Percentiles rank a stretch among this genome's conserved stretches.
These are phyloP conservation scores for Oryzias woworae DNA, from an alignment of 2,113 vertebrate species.

Conservation along the genomic window DNA sequence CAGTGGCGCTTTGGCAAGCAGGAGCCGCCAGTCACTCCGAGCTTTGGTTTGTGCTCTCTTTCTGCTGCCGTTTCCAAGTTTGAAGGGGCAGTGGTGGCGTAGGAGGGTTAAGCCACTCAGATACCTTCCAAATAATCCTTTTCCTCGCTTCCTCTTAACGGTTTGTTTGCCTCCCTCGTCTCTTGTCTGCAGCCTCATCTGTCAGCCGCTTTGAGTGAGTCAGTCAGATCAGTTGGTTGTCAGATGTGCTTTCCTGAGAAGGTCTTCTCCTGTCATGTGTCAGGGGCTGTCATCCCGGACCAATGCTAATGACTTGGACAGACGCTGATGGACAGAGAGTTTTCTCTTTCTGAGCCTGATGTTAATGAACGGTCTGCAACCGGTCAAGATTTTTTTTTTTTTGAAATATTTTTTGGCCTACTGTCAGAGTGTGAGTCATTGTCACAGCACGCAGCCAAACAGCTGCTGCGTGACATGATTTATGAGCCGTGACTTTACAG, in stretches of 20 bases:
- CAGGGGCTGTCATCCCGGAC: constrained; percentile 58
- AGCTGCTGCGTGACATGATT: constrained; percentile 66
- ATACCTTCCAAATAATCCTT: too few species aligned
- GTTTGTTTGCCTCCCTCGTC: too few species aligned
- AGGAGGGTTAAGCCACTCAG: too few species aligned
- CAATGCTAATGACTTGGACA: constrained; percentile 53
- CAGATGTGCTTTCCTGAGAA: constrained; percentile 44
- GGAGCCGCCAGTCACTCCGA: constrained; percentile 16
- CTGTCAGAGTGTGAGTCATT: constrained; percentile 60
- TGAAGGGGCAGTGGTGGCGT: neutral
- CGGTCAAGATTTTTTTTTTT: constrained; percentile 25
- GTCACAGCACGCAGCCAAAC: constrained; percentile 49
- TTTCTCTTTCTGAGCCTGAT: constrained; percentile 24
- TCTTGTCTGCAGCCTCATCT: too few species aligned
- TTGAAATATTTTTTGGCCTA: neutral
- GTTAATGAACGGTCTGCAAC: constrained; percentile 49
- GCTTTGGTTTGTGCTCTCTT: constrained; percentile 29
- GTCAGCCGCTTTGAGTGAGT: constrained; percentile 26
- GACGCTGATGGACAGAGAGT: constrained; percentile 38
- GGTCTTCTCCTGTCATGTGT: constrained; percentile 54
- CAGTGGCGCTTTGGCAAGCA: constrained; percentile 49
- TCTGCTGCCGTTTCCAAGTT: constrained; percentile 39
- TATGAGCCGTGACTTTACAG: constrained; percentile 67
- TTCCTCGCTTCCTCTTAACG: too few species aligned
- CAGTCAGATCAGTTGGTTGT: constrained; percentile 41